Evolutionary conservation across 2,113 vertebrate species (phyloP).

Genomic region (Daboia siamensis): DNA sequence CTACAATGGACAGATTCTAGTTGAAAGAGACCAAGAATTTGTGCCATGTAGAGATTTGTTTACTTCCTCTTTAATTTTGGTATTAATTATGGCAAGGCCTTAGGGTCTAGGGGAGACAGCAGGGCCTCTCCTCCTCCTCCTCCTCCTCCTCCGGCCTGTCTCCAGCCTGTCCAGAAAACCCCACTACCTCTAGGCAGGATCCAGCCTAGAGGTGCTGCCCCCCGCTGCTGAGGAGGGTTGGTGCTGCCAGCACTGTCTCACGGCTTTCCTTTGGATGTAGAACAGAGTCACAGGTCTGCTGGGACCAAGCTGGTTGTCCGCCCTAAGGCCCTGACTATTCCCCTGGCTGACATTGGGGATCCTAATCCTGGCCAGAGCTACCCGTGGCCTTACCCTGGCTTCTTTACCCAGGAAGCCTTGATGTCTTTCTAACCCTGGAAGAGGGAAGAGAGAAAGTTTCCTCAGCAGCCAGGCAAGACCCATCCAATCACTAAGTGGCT

Average conservation of each 20-base stretch:
- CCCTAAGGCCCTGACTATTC: no score
- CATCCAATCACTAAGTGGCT: not conserved
- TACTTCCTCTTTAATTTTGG: not conserved
- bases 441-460: not conserved
- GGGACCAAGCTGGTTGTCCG: not conserved
- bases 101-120: not conserved
- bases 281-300: not conserved
- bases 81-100: not conserved
- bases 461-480: not conserved
- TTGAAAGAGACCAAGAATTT: not conserved
- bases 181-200: not conserved
- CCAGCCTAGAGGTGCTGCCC: not conserved
- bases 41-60: not conserved
- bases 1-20: not conserved
- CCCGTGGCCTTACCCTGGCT: not conserved
- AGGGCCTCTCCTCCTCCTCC: not conserved
- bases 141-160: not conserved
- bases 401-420: not conserved
- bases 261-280: not conserved
- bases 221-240: not conserved
- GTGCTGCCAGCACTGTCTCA: not conserved
- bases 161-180: no score
- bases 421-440: no score
- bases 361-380: no score
- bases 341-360: no score